These are phyloP conservation scores for Istiophorus platypterus DNA, from an alignment of 2,113 vertebrate genomes.

Conservation along the genomic window DNA sequence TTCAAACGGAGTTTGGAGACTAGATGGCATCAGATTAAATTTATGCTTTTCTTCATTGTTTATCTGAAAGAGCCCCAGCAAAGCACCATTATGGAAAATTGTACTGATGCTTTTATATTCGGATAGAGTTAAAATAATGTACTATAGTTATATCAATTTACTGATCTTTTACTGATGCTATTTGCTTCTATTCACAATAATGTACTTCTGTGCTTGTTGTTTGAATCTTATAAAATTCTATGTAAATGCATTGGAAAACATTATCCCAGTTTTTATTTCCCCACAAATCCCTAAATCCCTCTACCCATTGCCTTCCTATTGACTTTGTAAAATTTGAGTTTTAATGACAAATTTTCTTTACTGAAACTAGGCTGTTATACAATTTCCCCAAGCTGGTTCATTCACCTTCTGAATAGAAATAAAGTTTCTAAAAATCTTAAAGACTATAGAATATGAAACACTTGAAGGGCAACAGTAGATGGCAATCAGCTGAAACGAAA, in stretches of 20 bases:
- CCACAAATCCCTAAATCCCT: neutral
- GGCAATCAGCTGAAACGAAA: neutral
- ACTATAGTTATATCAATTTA: no score
- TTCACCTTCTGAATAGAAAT: constrained; percentile 21
- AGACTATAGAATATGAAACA: constrained; percentile 19
- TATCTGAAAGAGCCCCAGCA: constrained; percentile 15
- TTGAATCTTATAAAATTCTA: neutral
- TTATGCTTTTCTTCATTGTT: constrained; percentile 12
- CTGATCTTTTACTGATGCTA: neutral
- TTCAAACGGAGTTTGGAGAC: constrained; percentile 43
- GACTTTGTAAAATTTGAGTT: neutral
- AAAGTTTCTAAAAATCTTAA: constrained; percentile 14
- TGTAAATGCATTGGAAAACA: neutral
- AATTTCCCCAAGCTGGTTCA: neutral
- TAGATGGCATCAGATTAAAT: constrained; percentile 50
- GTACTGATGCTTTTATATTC: neutral
- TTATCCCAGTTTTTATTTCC: neutral
- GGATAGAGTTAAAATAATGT: no score
- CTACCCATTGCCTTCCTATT: neutral
- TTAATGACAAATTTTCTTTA: neutral
- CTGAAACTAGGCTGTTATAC: neutral
- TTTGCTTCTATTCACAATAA: neutral
- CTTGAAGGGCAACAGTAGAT: neutral
- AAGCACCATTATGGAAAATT: constrained; percentile 8
- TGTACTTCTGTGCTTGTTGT: neutral